Evolutionary conservation across 2,888 invertebrate genomes (phyloP), one percentile per base, ranked within the genome.

Genomic region (Branchipolynoe longqiensis): DNA sequence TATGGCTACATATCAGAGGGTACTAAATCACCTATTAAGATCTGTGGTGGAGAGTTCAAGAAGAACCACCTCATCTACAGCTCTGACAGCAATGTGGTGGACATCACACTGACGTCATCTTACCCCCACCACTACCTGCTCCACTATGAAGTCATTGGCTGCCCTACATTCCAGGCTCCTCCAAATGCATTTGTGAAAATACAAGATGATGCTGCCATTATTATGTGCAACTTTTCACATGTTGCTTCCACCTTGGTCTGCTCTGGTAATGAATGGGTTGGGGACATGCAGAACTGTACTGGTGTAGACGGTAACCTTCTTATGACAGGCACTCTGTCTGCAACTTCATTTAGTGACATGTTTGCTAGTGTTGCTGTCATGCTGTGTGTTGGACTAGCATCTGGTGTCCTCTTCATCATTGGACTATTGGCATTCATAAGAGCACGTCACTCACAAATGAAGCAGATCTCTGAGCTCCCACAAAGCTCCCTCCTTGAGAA

Each of bases 351-450:
- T 31, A 2, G 28, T 14, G 31, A 28, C 62, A 25, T 62, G 14
- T 62, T 62, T 31, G 62, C 31, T 31, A 62, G 31, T 31, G 36
- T 73, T 85, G 88, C 87, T 59, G 73, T 88, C 25, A 56, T 88
- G 33, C 38, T 33, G 38, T n/a, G 25, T n/a, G 73, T 8, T 41
- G 3, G 25, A 25, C 38, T 22, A 40, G 22, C 73, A 73, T n/a
- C 28, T 62, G 1, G 14, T 25, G n/a, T n/a, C n/a, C n/a, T n/a
- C n/a, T n/a, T n/a, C n/a, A n/a, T n/a, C n/a, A n/a, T n/a, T n/a
- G n/a, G n/a, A n/a, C n/a, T n/a, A n/a, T n/a, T n/a, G n/a, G n/a
- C n/a, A n/a, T n/a, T n/a, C n/a, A n/a, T n/a, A n/a, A n/a, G n/a
- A n/a, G n/a, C n/a, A n/a, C n/a, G n/a, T n/a, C n/a, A n/a, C n/a